Evolutionary conservation across 2,888 invertebrate genomes (phyloP).

Genomic region (Alloscopus bannaensis): DNA sequence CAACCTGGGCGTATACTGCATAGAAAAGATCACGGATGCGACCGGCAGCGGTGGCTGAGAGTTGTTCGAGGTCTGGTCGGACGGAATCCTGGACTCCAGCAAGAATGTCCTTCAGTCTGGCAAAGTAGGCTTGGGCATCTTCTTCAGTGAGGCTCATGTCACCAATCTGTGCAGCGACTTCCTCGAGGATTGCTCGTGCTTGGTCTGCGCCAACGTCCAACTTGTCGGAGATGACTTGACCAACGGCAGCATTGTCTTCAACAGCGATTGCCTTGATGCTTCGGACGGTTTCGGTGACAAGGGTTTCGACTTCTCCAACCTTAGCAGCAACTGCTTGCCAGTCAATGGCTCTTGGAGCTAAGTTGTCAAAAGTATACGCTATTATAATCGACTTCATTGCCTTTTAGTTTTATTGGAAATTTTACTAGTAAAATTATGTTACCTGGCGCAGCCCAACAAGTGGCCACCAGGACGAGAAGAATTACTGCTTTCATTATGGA

Average conservation of each 20-base stretch:
- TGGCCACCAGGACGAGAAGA: constrained; percentile 12
- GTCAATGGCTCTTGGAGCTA: constrained; percentile 4
- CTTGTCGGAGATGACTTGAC: not conserved
- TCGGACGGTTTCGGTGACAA: not conserved
- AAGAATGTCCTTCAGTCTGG: constrained; percentile 10
- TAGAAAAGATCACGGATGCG: constrained; percentile 20
- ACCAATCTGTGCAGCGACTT: not conserved
- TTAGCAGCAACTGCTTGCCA: constrained; percentile 18
- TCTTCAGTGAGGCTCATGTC: constrained; percentile 18
- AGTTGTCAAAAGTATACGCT: not conserved
- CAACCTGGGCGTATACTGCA: not conserved
- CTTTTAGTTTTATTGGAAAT: no score
- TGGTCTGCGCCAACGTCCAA: constrained; percentile 27
- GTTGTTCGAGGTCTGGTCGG: constrained; percentile 6
- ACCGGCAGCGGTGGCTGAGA: constrained; percentile 5
- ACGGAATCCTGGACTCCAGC: constrained; percentile 11
- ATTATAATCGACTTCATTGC: no score
- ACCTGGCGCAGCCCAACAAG: constrained; percentile 27
- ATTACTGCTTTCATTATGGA: constrained; percentile 27
- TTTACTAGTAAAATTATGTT: constrained; percentile 19
- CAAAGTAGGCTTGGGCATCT: not conserved
- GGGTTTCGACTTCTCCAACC: constrained; percentile 3
- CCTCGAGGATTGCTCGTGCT: not conserved
- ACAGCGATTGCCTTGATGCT: constrained; percentile 11
- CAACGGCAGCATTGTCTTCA: constrained; percentile 35